Evolutionary conservation across 2,888 invertebrate genomes (phyloP), one percentile per base, ranked within the genome.

Genomic region (Tetranychus piercei): DNA sequence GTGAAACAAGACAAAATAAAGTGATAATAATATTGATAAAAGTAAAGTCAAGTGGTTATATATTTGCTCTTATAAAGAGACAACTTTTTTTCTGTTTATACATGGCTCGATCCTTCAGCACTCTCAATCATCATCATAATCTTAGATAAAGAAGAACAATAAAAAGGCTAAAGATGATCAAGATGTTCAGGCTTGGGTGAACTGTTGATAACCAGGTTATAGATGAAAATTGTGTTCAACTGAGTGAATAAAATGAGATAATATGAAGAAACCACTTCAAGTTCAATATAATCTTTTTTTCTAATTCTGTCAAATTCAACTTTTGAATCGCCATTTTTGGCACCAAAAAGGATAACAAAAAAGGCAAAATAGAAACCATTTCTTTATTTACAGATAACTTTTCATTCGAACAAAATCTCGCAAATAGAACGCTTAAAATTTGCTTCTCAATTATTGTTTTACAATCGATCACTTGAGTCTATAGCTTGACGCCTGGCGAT

Each of bases 101-200:
- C n/a, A 20, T 71, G 22, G 9, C 71, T 71, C 71, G 4, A 20
- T 71, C 71, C 23, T 23, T 71, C 71, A 20, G 11, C 69, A 69
- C 23, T 69, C 20, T 22, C 34, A 20, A 20, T 20, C 20, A 23
- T 22, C 20, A 69, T 20, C 69, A 23, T 23, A 5, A 69, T 23
- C 20, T 23, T 20, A 20, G 66, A 20, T 66, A 20, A 66, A 20
- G n/a, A 34, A 34, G 34, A 34, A 34, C 34, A 34, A 34, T 34
- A 34, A 34, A 34, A 20, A 66, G 20, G 11, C 7, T 11, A 11
- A 20, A 66, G 9, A 66, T 65, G 66, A 7, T 9, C 20, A 22
- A 20, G 69, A 69, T 69, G 8, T 22, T 69, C 20, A 20, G 20
- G 69, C 11, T 23, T 69, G 22, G 8, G 6, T 23, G 20, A 69